Base-by-base conservation (phyloP, 2,113 vertebrate species). In the Lepus timidus region DNA sequence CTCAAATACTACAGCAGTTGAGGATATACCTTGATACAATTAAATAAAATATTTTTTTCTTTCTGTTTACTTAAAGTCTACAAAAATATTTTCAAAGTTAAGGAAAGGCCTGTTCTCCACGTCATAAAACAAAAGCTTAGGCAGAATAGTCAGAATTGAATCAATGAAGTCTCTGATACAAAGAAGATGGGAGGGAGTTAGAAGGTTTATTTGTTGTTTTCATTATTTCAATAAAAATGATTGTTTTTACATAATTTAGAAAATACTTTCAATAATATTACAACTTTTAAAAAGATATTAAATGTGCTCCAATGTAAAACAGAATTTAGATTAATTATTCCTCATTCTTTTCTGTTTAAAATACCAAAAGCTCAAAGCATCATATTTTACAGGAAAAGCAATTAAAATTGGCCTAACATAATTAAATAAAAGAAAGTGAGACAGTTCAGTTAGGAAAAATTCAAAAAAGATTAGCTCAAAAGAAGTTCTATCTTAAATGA, bases 11-110 rank as follows among this genome's bases (percentile, higher is more conserved):
- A 20, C 0, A 82, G n/a, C 14, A 68, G 39, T 52, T 52, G 7
- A 62, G 68, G 31, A 82, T 7, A 74, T 6, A 79, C 27, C 83
- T 52, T 23, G 6, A 55, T 84, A n/a, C 13, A 86, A 80, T 14
- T 83, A 83, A 49, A 64, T 16, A 87, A 68, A 68, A n/a, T 29
- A 58, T 64, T 74, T 58, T 14, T 29, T 90, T 81, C 19, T 52
- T 96, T 85, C 49, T 89, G 71, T n/a, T 55, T 82, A 22, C 22
- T 85, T 87, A 84, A 68, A 84, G 10, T 29, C 33, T 68, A 49
- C 22, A 89, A 12, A 14, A n/a, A 39, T 55, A 88, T 52, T 81
- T 62, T 93, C 8, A 39, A 81, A 87, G 22, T 62, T 79, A 90
- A 90, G 23, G 19, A 92, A 61, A 80, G 2, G 9, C 27, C 4